Base-by-base conservation (phyloP, 2,888 invertebrate genomes). In the Alsophila aescularia region DNA sequence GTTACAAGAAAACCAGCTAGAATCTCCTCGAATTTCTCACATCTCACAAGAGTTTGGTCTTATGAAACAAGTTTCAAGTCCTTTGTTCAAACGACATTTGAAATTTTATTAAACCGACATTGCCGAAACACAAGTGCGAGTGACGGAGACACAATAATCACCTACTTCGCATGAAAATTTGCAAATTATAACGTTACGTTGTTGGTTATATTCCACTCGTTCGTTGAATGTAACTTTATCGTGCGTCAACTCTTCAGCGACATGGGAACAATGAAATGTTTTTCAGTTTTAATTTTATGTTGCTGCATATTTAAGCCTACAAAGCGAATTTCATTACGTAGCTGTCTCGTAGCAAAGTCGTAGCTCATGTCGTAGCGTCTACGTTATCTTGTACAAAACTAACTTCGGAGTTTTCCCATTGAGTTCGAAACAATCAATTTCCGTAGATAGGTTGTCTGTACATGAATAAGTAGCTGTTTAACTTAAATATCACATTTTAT, bases 121-220 rank as follows among this genome's bases (percentile, higher is more conserved):
- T 55, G 37, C 44, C 51, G 35, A 39, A 53, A 39, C 43, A 48
- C 47, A 43, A 49, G 48, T 52, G 47, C 43, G 35, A 49, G 40
- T 56, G 50, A 52, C 47, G 42, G 37, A 63, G 40, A 61, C 64
- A 55, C 59, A 51, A 62, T 64, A 66, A 67, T 66, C 64, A 61
- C 47, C 40, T 10, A 39, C 44, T 54, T 49, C 27, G 24, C 27
- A 32, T 10, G 43, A 48, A 45, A 52, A 37, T 48, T 43, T 43
- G 43, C 12, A 44, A 39, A 39, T 52, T 47, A 52, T 47, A 37
- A 44, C 29, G 15, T 31, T 42, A 37, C 34, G 39, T 43, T 1
- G 13, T 10, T 24, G 37, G 49, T 44, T 37, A 29, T 61, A 47
- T 45, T 60, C 52, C 45, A 60, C 52, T 49, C 35, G 39, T 44